These are phyloP conservation scores for Magallana ariakensis DNA, from an alignment of 1,140 invertebrate species.

Conservation along the genomic window DNA sequence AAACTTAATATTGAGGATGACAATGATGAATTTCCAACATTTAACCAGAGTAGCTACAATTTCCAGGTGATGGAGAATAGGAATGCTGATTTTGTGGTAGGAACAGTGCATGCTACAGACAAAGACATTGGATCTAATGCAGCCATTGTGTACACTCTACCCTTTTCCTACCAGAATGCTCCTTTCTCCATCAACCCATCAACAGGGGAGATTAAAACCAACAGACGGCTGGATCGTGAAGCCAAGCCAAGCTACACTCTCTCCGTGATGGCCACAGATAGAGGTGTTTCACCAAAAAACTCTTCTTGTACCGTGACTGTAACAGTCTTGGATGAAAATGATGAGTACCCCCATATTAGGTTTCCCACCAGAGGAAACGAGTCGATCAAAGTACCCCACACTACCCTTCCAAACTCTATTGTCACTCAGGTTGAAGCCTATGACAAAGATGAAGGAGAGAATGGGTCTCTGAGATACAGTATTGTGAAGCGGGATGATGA, in stretches of 20 bases:
- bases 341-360: slow-evolving; percentile 87
- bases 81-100: slow-evolving; percentile 44
- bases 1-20: slow-evolving; percentile 55
- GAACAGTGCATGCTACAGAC: slow-evolving; percentile 51
- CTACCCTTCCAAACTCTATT: slow-evolving; percentile 46
- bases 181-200: slow-evolving; percentile 40
- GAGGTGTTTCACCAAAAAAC: slow-evolving; percentile 77
- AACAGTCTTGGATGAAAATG: slow-evolving; percentile 91
- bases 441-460: slow-evolving; percentile 54
- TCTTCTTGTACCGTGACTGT: slow-evolving; percentile 84
- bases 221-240: slow-evolving; percentile 50
- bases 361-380: slow-evolving; percentile 47
- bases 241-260: slow-evolving; percentile 83
- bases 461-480: slow-evolving; percentile 43
- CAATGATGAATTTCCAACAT: slow-evolving; percentile 53
- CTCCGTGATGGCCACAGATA: slow-evolving; percentile 78
- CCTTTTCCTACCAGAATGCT: slow-evolving; percentile 26
- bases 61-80: slow-evolving; percentile 52
- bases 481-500: slow-evolving; percentile 47
- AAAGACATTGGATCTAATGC: slow-evolving; percentile 53
- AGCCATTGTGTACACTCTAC: slow-evolving; percentile 43
- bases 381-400: slow-evolving; percentile 46
- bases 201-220: slow-evolving; percentile 49
- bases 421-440: slow-evolving; percentile 52
- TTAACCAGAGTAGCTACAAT: slow-evolving; percentile 42